These are phyloP conservation scores for Sparidentex hasta DNA, from an alignment of 2,797 vertebrate species.

Conservation along the genomic window DNA sequence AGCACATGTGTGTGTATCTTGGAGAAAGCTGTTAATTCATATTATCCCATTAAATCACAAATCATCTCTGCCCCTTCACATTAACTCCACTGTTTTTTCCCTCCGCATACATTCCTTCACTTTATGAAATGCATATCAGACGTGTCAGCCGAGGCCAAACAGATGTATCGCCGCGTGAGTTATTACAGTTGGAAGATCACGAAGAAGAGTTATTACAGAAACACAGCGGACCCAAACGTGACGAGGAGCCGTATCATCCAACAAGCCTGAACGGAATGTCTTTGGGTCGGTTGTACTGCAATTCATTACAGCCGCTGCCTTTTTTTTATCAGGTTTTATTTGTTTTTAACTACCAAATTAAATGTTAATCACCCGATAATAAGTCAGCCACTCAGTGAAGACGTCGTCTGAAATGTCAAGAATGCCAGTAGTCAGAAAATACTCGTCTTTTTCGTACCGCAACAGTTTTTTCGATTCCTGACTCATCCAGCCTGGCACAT, in stretches of 20 bases:
- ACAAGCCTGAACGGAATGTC: conserved; percentile 21
- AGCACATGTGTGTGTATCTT: conserved; percentile 18
- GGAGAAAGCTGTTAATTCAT: conserved; percentile 42
- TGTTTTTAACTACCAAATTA: conserved; percentile 43
- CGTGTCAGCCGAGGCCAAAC: conserved; percentile 44
- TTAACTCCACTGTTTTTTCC: background rate
- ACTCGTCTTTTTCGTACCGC: conserved; percentile 52
- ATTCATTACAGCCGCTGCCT: background rate
- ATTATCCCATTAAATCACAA: conserved; percentile 45
- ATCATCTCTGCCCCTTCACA: conserved; percentile 17
- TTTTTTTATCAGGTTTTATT: conserved; percentile 33
- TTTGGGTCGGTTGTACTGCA: conserved; percentile 2
- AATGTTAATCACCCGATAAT: conserved; percentile 67
- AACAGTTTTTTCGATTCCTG: conserved; percentile 61
- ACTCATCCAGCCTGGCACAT: conserved; percentile 77
- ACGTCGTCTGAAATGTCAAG: conserved; percentile 37
- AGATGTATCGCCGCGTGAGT: conserved; percentile 51
- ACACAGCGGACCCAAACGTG: conserved; percentile 34
- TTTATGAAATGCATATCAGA: conserved; percentile 48
- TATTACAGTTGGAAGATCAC: conserved; percentile 33
- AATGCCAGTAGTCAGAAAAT: conserved; percentile 79
- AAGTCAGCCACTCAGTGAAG: conserved; percentile 26
- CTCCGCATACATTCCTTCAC: conserved; percentile 44
- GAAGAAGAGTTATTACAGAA: conserved; percentile 41
- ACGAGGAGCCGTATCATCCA: conserved; percentile 28